Percentiles rank a stretch among this genome's conserved stretches.
These are phyloP conservation scores for Hemitrygon akajei DNA, from an alignment of 2,797 vertebrate genomes.

Conservation along the genomic window DNA sequence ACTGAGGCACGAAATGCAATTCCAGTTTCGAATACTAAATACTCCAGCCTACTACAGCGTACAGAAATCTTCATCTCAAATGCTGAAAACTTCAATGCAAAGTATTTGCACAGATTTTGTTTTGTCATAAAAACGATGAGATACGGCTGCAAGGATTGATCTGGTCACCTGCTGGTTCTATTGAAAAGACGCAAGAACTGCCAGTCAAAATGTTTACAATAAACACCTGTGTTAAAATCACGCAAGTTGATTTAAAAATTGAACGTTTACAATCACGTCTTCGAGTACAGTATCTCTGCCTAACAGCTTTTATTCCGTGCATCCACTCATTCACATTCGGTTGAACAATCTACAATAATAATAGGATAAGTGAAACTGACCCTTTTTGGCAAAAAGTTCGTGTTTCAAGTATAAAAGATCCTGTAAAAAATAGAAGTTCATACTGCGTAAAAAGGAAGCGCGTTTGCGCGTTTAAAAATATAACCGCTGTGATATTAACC, in stretches of 20 bases:
- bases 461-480: slow-evolving; percentile 14
- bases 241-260: background rate
- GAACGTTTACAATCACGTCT: background rate
- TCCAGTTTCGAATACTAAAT: background rate
- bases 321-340: background rate
- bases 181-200: background rate
- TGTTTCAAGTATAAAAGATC: background rate
- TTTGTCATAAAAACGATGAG: background rate
- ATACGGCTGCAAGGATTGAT: background rate
- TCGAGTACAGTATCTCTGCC: background rate
- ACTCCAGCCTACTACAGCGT: background rate
- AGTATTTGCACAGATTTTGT: background rate
- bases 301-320: background rate
- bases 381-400: background rate
- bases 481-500: slow-evolving; percentile 12
- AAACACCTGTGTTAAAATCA: background rate
- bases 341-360: background rate
- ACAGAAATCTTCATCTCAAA: background rate
- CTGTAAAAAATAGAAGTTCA: slow-evolving; percentile 10
- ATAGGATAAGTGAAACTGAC: background rate
- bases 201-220: background rate
- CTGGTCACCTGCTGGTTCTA: background rate
- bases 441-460: background rate
- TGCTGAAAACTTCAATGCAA: background rate
- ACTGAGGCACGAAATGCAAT: background rate